phyloP scores from a whole-genome alignment of 2,888 invertebrate species.

The Cordylochernes scorpioides region DNA sequence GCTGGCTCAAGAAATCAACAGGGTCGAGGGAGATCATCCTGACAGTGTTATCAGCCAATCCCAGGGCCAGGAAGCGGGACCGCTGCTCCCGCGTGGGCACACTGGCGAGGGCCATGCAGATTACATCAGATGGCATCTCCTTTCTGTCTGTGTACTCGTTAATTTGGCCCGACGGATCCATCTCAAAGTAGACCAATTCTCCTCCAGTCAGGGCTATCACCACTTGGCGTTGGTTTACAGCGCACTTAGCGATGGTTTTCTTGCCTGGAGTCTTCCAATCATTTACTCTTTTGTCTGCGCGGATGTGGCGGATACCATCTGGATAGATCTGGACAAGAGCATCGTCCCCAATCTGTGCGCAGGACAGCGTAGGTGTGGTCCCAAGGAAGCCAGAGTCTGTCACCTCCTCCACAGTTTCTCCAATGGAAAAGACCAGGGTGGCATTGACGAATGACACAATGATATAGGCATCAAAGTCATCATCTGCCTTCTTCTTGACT shows the following conservation, averaged over 20 bases:
- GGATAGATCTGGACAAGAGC: slow-evolving; percentile 71
- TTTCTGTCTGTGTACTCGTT: slow-evolving; percentile 95
- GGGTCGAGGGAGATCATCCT: slow-evolving; percentile 91
- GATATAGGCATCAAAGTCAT: slow-evolving; percentile 96
- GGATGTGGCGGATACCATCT: slow-evolving; percentile 74
- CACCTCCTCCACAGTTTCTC: slow-evolving; percentile 98
- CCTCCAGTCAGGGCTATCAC: slow-evolving; percentile 91
- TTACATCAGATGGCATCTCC: slow-evolving; percentile 82
- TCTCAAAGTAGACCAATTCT: slow-evolving; percentile 94
- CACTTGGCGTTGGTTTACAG: slow-evolving; percentile 91
- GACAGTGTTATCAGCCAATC: slow-evolving; percentile 82
- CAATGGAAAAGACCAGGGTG: slow-evolving; percentile 90
- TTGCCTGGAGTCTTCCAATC: slow-evolving; percentile 98
- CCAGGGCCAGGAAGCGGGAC: slow-evolving; percentile 82
- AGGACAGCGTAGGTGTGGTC: slow-evolving; percentile 86
- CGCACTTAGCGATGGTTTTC: slow-evolving; percentile 85
- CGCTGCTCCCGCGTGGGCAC: slow-evolving; percentile 84
- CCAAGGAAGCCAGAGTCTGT: slow-evolving; percentile 96
- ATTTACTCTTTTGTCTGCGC: slow-evolving; percentile 88
- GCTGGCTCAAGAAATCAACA: slow-evolving; percentile 68
- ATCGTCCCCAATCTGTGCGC: slow-evolving; percentile 81
- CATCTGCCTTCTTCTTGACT: slow-evolving; percentile 79
- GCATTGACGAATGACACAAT: slow-evolving; percentile 97
- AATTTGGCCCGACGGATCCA: slow-evolving; percentile 94
- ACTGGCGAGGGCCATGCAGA: slow-evolving; percentile 90